A percentile compares a stretch with the other conserved stretches of the same genome.
These are phyloP conservation scores for Micrasema longulum DNA, from an alignment of 1,140 invertebrate species.

Conservation along the genomic window DNA sequence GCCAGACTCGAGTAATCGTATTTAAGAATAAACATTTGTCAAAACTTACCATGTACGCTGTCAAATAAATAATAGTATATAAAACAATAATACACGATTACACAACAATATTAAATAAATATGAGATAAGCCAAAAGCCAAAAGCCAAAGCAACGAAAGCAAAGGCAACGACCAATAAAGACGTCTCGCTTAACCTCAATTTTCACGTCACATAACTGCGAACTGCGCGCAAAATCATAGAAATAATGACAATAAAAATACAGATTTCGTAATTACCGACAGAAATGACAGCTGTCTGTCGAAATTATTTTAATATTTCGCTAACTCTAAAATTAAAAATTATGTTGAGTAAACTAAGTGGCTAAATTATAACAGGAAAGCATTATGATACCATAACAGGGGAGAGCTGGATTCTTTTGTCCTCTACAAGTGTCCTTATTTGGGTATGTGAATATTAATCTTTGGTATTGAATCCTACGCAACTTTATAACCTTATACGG, in stretches of 20 bases:
- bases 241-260: neutral
- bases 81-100: slow-evolving; percentile 2
- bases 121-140: neutral
- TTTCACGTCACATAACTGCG: neutral
- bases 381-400: slow-evolving; percentile 10
- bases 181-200: slow-evolving; percentile 3
- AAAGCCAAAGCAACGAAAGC: neutral
- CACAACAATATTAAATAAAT: slow-evolving; percentile 15
- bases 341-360: too few relatives aligned
- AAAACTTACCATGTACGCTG: slow-evolving; percentile 31
- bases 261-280: slow-evolving; percentile 47
- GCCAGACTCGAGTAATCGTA: neutral
- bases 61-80: slow-evolving; percentile 26
- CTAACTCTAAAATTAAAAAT: neutral
- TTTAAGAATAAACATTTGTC: slow-evolving; percentile 2
- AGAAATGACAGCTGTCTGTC: slow-evolving; percentile 30
- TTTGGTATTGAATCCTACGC: slow-evolving; percentile 15
- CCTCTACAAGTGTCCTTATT: slow-evolving; percentile 27
- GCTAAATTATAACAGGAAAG: slow-evolving; percentile 6
- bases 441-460: slow-evolving; percentile 18
- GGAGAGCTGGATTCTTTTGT: slow-evolving; percentile 11
- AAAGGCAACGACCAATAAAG: neutral
- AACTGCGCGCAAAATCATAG: neutral
- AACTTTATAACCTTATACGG: slow-evolving; percentile 13
- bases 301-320: neutral